Evolutionary conservation across 2,888 invertebrate species (phyloP).

Genomic region (Cistogaster globosa): DNA sequence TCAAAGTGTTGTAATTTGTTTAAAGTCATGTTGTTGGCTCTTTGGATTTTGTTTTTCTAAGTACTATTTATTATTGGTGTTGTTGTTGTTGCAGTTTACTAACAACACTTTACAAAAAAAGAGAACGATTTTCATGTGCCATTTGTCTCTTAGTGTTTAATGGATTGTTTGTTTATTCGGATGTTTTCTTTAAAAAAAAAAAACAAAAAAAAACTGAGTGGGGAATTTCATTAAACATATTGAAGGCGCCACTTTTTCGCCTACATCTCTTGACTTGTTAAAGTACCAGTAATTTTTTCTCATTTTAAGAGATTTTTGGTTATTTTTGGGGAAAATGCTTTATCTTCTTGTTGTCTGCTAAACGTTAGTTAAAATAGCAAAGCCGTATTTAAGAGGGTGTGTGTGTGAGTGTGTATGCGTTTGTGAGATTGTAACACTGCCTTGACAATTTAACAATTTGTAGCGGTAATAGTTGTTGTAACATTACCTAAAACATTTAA

Average conservation of each 20-base stretch:
- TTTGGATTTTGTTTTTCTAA: slow-evolving; percentile 29
- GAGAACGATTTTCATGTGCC: slow-evolving; percentile 58
- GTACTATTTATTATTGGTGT: background rate
- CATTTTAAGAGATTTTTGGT: slow-evolving; percentile 20
- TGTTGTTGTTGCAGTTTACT: slow-evolving; percentile 31
- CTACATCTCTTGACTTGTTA: slow-evolving; percentile 67
- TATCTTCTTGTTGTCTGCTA: slow-evolving; percentile 2
- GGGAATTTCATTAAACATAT: slow-evolving; percentile 67
- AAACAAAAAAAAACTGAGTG: slow-evolving; percentile 25
- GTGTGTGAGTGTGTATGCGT: slow-evolving; percentile 36
- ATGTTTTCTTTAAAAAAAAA: slow-evolving; percentile 9
- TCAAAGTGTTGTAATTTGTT: slow-evolving; percentile 71
- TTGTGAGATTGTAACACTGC: slow-evolving; percentile 72
- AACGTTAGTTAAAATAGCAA: background rate
- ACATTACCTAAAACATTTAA: slow-evolving; percentile 1
- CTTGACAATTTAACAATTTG: slow-evolving; percentile 81
- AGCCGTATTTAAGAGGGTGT: slow-evolving; percentile 19
- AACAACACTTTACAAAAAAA: slow-evolving; percentile 36
- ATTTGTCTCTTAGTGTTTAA: slow-evolving; percentile 53
- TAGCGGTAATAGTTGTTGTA: slow-evolving; percentile 77
- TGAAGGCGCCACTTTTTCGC: slow-evolving; percentile 70
- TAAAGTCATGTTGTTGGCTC: slow-evolving; percentile 26
- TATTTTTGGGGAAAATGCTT: slow-evolving; percentile 42
- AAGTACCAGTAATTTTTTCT: slow-evolving; percentile 29
- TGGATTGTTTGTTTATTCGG: slow-evolving; percentile 54